These are phyloP conservation scores for Athripsodes cinereus DNA, from an alignment of 2,888 invertebrate genomes.

Conservation along the genomic window DNA sequence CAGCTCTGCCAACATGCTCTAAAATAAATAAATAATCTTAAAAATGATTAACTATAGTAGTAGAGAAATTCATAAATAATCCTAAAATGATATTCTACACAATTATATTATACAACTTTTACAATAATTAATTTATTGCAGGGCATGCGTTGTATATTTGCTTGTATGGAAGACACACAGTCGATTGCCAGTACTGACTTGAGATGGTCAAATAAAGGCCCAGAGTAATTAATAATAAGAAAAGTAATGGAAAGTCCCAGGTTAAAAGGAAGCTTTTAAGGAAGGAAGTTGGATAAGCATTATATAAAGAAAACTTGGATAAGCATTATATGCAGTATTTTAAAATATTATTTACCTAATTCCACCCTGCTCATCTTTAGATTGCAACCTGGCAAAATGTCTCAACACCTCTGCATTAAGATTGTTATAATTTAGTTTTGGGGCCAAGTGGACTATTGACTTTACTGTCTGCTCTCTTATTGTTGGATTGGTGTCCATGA, in stretches of 20 bases:
- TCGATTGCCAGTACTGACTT: too few relatives aligned
- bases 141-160: too few relatives aligned
- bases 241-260: background rate
- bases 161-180: too few relatives aligned
- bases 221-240: too few relatives aligned
- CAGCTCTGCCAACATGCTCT: too few relatives aligned
- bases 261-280: background rate
- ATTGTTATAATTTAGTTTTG: slow-evolving; percentile 96
- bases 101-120: too few relatives aligned
- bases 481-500: slow-evolving; percentile 93
- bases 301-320: background rate
- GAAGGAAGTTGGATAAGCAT: background rate
- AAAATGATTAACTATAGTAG: too few relatives aligned
- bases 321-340: background rate
- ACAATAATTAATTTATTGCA: too few relatives aligned
- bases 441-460: slow-evolving; percentile 91
- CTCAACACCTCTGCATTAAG: slow-evolving; percentile 92
- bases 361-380: slow-evolving; percentile 90
- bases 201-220: too few relatives aligned
- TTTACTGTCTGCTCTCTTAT: slow-evolving; percentile 97
- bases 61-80: too few relatives aligned
- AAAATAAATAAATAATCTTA: too few relatives aligned
- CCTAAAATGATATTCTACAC: too few relatives aligned
- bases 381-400: slow-evolving; percentile 92
- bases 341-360: slow-evolving; percentile 42